These are phyloP conservation scores for Sicus ferrugineus DNA, from an alignment of 2,888 invertebrate species.

Conservation along the genomic window DNA sequence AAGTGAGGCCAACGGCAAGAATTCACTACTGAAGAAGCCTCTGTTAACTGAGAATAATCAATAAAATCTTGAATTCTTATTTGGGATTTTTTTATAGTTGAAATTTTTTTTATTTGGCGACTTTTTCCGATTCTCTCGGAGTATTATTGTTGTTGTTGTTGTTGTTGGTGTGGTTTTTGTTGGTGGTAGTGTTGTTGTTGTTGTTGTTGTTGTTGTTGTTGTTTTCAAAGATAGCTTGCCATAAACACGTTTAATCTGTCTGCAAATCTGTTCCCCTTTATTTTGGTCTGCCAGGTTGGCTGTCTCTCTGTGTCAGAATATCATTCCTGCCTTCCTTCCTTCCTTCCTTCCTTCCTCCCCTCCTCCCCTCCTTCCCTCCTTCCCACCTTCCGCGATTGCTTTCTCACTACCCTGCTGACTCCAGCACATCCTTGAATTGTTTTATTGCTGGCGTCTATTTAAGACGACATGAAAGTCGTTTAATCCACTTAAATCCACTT, in stretches of 20 bases:
- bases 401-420: neutral
- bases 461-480: constrained; percentile 40
- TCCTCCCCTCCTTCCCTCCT: neutral
- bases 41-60: constrained; percentile 29
- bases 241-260: neutral
- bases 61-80: constrained; percentile 30
- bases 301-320: neutral
- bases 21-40: constrained; percentile 21
- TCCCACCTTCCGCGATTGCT: neutral
- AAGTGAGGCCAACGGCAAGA: constrained; percentile 8
- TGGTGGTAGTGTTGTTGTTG: neutral
- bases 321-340: neutral
- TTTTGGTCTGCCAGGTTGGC: neutral
- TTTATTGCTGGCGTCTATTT: constrained; percentile 36
- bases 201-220: neutral
- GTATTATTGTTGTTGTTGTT: constrained; percentile 9
- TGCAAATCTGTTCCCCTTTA: neutral
- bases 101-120: neutral
- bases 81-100: neutral
- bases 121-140: constrained; percentile 33
- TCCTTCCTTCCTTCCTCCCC: neutral
- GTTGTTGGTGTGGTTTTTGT: neutral
- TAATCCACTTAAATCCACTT: constrained; percentile 49
- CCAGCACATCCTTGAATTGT: constrained; percentile 30
- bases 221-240: neutral